Evolutionary conservation across 2,797 vertebrate genomes (phyloP).

Genomic region (Chaetophractus vellerosus): DNA sequence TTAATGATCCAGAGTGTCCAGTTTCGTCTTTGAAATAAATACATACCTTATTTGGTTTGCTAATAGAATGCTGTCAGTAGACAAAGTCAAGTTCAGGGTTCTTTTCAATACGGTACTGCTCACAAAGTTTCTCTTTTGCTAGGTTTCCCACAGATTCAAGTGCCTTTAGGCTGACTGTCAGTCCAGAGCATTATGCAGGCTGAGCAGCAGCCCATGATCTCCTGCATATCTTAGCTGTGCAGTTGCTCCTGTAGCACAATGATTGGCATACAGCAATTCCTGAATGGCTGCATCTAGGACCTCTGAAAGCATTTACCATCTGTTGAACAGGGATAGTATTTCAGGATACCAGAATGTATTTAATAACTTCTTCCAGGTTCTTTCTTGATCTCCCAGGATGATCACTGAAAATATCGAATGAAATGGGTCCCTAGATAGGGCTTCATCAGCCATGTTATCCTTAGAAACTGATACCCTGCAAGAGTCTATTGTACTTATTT

Average conservation of each 20-base stretch:
- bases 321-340: conserved; percentile 80
- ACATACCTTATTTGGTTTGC: neutral
- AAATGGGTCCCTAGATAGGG: conserved; percentile 62
- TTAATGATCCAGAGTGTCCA: neutral
- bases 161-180: conserved; percentile 50
- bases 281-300: conserved; percentile 72
- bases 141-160: conserved; percentile 44
- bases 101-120: neutral
- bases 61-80: neutral
- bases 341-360: conserved; percentile 74
- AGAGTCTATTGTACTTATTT: neutral
- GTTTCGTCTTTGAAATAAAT: neutral
- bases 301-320: conserved; percentile 79
- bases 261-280: conserved; percentile 80
- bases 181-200: conserved; percentile 5
- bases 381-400: conserved; percentile 81
- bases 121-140: conserved; percentile 35
- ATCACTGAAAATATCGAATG: conserved; percentile 77
- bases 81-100: conserved; percentile 29
- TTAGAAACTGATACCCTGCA: conserved; percentile 30
- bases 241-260: conserved; percentile 53
- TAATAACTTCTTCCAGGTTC: conserved; percentile 79
- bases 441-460: conserved; percentile 41
- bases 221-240: conserved; percentile 62
- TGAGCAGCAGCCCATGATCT: conserved; percentile 9